A percentile compares a stretch with the other conserved stretches of the same genome.
Conservation (phyloP, 1,140 invertebrate genomes). For the Drosophila kurseongensis region DNA sequence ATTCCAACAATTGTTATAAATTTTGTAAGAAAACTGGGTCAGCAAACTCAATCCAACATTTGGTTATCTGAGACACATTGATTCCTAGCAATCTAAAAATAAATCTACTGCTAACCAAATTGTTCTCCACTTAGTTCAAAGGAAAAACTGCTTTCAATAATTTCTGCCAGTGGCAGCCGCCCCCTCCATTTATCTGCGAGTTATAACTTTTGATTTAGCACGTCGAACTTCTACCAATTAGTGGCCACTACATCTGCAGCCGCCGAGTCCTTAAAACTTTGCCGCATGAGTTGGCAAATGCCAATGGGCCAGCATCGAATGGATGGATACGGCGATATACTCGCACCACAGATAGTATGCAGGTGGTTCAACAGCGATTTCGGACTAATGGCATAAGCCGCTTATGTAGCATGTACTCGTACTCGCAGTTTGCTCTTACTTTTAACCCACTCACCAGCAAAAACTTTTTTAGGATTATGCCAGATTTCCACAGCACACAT, state of each 20-base stretch:
- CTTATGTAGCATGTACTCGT: conserved; percentile 58
- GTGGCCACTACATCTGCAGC: conserved; percentile 17
- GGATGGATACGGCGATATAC: conserved; percentile 12
- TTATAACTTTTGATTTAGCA: conserved; percentile 50
- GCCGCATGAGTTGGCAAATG: conserved; percentile 41
- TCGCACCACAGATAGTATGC: conserved; percentile 10
- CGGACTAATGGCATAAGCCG: conserved; percentile 71
- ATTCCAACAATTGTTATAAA: too few species aligned
- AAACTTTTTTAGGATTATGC: conserved; percentile 69
- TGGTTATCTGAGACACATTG: background rate
- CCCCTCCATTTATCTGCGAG: conserved; percentile 32
- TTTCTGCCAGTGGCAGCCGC: conserved; percentile 2
- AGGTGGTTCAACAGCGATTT: conserved; percentile 40
- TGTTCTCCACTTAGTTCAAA: background rate
- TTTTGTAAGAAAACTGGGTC: too few species aligned
- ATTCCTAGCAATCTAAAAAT: background rate
- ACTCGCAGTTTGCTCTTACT: conserved; percentile 62
- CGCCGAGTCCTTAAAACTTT: conserved; percentile 35
- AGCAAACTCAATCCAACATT: too few species aligned
- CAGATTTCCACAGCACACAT: conserved; percentile 42
- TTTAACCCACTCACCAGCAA: conserved; percentile 62
- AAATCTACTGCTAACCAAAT: background rate
- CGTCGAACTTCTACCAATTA: conserved; percentile 49
- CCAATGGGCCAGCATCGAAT: conserved; percentile 13
- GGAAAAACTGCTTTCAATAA: background rate